Evolutionary conservation across 2,113 vertebrate species (phyloP).

Genomic region (Cichladusa arquata): DNA sequence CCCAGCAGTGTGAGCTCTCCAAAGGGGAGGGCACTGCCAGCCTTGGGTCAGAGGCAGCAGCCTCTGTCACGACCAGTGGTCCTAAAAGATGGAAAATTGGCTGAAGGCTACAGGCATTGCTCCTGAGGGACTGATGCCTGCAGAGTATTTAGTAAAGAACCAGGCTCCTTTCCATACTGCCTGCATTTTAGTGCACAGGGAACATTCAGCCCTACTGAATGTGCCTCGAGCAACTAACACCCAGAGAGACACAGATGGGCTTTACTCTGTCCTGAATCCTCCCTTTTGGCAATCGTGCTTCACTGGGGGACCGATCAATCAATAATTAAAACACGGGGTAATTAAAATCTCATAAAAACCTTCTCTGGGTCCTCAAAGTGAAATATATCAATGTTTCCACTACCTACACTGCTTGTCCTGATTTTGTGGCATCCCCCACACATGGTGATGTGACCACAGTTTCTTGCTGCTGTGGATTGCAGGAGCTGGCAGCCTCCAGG

Average conservation of each 20-base stretch:
- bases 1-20: accelerated
- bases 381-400: not conserved
- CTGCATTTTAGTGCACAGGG: not conserved
- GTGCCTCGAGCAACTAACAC: constrained; percentile 1
- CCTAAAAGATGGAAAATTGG: not conserved
- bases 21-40: not conserved
- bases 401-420: not conserved
- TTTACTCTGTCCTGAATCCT: not conserved
- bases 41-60: not conserved
- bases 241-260: not conserved
- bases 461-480: not conserved
- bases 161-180: not conserved
- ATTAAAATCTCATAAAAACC: constrained; percentile 22
- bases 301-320: not conserved
- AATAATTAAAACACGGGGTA: not conserved
- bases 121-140: not conserved
- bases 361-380: not conserved
- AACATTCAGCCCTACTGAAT: not conserved
- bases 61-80: not conserved
- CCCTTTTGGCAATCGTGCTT: not conserved
- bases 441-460: accelerated
- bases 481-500: not conserved
- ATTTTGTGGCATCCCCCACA: not conserved
- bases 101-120: not conserved
- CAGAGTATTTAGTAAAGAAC: not conserved